Base-by-base conservation (phyloP, 2,888 invertebrate species). In the Gastrophysa polygoni region DNA sequence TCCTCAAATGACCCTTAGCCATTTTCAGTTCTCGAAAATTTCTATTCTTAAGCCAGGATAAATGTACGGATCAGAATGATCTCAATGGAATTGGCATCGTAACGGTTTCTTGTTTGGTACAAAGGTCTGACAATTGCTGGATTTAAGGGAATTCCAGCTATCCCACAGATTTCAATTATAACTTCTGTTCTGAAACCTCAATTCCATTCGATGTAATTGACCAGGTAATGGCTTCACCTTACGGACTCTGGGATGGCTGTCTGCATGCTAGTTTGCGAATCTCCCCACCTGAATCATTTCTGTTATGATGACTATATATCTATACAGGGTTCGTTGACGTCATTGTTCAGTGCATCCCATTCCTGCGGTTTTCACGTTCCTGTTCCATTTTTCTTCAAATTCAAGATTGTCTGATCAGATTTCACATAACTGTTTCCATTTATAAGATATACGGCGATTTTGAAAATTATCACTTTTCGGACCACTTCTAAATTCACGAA, bases 161-260 rank as follows among this genome's bases (percentile, higher is more conserved):
- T 80, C 77, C 81, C 78, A 77, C 79, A 78, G 80, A 80, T 81
- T 81, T 81, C 81, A 81, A 81, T 81, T 81, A 81, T 81, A 80
- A 80, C 76, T 76, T 77, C 72, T 77, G 76, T 76, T 79, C 79
- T 77, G 75, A 80, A 80, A 80, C 80, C 80, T 78, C 79, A 77
- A 80, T 80, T 78, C 80, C 78, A 79, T 79, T 79, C 75, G 76
- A 80, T 80, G 80, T 80, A 81, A 81, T 81, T 81, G 81, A 80
- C 80, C 80, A 81, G 80, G 80, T 80, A 81, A 81, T 80, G 76
- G 80, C 77, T 78, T 79, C 78, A 80, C 79, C 79, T 80, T 81
- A 76, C 76, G 75, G 71, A 73, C 73, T 67, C 71, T 73, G 75
- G 73, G 77, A 78, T 78, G 77, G 75, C 72, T 71, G 54, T 62